Evolutionary conservation across 2,113 vertebrate species (phyloP).

Genomic region (Chaetodon trifascialis): DNA sequence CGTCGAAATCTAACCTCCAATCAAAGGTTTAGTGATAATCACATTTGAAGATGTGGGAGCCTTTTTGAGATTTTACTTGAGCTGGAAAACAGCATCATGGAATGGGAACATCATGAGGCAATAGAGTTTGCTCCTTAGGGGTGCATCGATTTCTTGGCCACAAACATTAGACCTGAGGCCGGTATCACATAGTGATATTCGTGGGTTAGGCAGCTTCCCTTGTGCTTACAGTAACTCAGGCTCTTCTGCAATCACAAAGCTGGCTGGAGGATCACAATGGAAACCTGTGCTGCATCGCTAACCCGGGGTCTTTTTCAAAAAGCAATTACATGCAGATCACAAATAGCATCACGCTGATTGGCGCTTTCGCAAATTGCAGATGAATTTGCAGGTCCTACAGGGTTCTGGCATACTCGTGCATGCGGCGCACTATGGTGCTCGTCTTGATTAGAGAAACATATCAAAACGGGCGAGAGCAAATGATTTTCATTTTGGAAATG

Average conservation of each 20-base stretch:
- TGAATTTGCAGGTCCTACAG: not conserved
- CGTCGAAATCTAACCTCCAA: not conserved
- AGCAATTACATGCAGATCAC: not conserved
- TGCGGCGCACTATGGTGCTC: not conserved
- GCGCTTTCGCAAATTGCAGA: not conserved
- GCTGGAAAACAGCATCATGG: not conserved
- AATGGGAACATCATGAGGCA: not conserved
- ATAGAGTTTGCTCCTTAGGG: not conserved
- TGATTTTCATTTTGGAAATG: not conserved
- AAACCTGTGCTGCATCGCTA: not conserved
- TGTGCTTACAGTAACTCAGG: not conserved
- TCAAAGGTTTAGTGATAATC: slow-evolving; percentile 16
- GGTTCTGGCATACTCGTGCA: not conserved
- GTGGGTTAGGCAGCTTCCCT: not conserved
- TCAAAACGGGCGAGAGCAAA: not conserved
- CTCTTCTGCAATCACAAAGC: not conserved
- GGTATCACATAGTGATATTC: not conserved
- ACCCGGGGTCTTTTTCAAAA: not conserved
- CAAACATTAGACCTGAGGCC: not conserved
- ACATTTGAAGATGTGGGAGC: not conserved
- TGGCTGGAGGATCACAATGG: not conserved
- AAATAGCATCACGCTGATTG: not conserved
- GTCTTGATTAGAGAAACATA: not conserved
- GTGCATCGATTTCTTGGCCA: slow-evolving; percentile 1
- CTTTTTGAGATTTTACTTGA: not conserved